A percentile compares a stretch with the other conserved stretches of the same genome.
These are phyloP conservation scores for Cephonodes hylas DNA, from an alignment of 2,888 invertebrate species.

Conservation along the genomic window DNA sequence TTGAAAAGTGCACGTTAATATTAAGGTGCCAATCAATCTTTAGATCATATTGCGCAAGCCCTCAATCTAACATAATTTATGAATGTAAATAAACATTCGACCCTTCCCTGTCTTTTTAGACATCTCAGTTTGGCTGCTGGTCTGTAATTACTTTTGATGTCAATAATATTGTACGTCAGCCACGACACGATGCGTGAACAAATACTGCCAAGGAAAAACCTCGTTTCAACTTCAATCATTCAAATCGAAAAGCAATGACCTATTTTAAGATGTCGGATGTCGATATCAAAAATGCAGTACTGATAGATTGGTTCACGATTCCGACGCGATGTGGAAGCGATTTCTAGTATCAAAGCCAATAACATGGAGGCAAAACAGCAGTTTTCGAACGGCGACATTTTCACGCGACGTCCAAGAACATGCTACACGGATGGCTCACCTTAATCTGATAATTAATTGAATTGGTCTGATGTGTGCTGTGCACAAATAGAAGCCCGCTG, in stretches of 20 bases:
- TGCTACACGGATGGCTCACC: conserved; percentile 70
- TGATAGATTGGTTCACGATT: conserved; percentile 23
- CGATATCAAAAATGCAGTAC: conserved; percentile 23
- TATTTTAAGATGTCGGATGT: conserved; percentile 24
- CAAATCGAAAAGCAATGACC: conserved; percentile 23
- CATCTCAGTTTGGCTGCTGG: conserved; percentile 33
- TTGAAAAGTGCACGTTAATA: conserved; percentile 53
- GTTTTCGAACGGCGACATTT: conserved; percentile 46
- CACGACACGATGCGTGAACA: conserved; percentile 17
- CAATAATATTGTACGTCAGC: conserved; percentile 26
- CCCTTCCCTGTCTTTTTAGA: conserved; percentile 40
- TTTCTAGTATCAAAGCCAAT: conserved; percentile 40
- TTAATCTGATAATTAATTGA: conserved; percentile 82
- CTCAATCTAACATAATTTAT: conserved; percentile 60
- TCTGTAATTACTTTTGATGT: conserved; percentile 23
- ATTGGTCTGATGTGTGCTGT: conserved; percentile 77
- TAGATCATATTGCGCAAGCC: conserved; percentile 53
- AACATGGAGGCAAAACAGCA: conserved; percentile 35
- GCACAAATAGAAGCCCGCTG: conserved; percentile 72
- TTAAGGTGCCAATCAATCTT: conserved; percentile 63
- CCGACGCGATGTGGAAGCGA: conserved; percentile 21
- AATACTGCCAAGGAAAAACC: conserved; percentile 32
- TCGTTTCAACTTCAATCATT: conserved; percentile 21
- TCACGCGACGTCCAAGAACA: conserved; percentile 62
- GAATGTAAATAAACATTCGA: conserved; percentile 44